Evolutionary conservation across 2,113 vertebrate species (phyloP), one percentile per base, ranked within the genome.

Genomic region (Lates calcarifer): DNA sequence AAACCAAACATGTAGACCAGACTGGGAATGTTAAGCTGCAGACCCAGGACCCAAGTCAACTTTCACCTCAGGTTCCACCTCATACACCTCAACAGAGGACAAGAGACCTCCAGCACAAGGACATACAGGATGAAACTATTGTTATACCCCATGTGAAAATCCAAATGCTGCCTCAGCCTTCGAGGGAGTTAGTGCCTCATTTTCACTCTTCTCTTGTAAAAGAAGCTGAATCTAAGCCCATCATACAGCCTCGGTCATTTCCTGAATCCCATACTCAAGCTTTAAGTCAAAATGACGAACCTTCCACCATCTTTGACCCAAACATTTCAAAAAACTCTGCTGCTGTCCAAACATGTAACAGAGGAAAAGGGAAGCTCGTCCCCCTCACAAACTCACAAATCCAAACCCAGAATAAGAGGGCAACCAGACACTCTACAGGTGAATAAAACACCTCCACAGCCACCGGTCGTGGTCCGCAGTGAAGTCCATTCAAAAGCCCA

Each of bases 401-500:
- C 26, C 3, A 67, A 31, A 78, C 37, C 35, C 51, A 77, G 41
- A 66, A 28, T 7, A 26, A 45, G 33, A 62, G 39, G 11, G 14
- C 70, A 84, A 57, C 56, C 39, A 18, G 63, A 45, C 22, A 12
- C 37, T 28, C 10, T 13, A 45, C 73, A 74, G 71, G 56, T 47
- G 18, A 49, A 17, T 53, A 80, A 79, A 29, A 22, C 55, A 28
- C 56, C 74, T 61, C 39, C 78, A 29, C 49, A 5, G 26, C 79
- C 78, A 1, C 90, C 76, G 0, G 51, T 58, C 6, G 6, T 90
- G 79, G 68, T 58, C 53, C 79, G 15, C 49, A 77, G 82, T 17
- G 91, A 94, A 45, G 89, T 90, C 14, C 90, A 67, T n/a, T 82
- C 77, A 1, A 93, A 76, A 82, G 91, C 90, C 45, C 90, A 87